Percentiles rank a stretch among this genome's conserved stretches.
These are phyloP conservation scores for Vesta saturnalis DNA, from an alignment of 2,888 invertebrate species.

Conservation along the genomic window DNA sequence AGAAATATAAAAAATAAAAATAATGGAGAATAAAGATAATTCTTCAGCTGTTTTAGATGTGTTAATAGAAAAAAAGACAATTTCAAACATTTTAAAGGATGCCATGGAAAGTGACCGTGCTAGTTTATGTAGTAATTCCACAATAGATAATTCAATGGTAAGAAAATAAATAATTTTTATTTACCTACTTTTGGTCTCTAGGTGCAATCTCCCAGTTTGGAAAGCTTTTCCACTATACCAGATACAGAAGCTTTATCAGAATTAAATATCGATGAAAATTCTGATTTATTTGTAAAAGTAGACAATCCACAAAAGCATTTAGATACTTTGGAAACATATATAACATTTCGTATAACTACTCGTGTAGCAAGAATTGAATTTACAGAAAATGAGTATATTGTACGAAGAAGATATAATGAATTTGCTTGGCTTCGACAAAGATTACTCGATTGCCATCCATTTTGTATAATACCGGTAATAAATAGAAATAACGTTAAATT, in stretches of 20 bases:
- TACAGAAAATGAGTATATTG: slow-evolving; percentile 71
- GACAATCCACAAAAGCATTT: slow-evolving; percentile 79
- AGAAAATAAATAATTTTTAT: slow-evolving; percentile 18
- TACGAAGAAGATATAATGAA: slow-evolving; percentile 76
- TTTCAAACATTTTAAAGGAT: slow-evolving; percentile 55
- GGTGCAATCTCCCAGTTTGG: slow-evolving; percentile 69
- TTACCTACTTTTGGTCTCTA: slow-evolving; percentile 44
- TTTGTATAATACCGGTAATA: slow-evolving; percentile 73
- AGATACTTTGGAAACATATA: slow-evolving; percentile 76
- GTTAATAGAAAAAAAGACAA: slow-evolving; percentile 60
- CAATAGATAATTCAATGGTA: slow-evolving; percentile 59
- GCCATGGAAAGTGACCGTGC: slow-evolving; percentile 56
- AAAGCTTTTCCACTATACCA: slow-evolving; percentile 69
- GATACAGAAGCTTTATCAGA: slow-evolving; percentile 67
- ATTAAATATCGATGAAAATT: slow-evolving; percentile 64
- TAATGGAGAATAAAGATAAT: slow-evolving; percentile 44
- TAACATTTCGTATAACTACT: slow-evolving; percentile 75
- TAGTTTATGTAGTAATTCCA: slow-evolving; percentile 56
- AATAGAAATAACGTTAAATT: slow-evolving; percentile 42
- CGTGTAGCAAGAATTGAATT: slow-evolving; percentile 73
- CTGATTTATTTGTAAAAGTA: slow-evolving; percentile 72
- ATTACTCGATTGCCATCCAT: slow-evolving; percentile 71
- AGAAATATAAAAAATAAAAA: slow-evolving; percentile 11
- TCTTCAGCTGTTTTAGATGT: slow-evolving; percentile 62
- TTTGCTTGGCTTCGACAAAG: slow-evolving; percentile 76